These are phyloP conservation scores for Amblyteles armatorius DNA, from an alignment of 2,888 invertebrate genomes.

Conservation along the genomic window DNA sequence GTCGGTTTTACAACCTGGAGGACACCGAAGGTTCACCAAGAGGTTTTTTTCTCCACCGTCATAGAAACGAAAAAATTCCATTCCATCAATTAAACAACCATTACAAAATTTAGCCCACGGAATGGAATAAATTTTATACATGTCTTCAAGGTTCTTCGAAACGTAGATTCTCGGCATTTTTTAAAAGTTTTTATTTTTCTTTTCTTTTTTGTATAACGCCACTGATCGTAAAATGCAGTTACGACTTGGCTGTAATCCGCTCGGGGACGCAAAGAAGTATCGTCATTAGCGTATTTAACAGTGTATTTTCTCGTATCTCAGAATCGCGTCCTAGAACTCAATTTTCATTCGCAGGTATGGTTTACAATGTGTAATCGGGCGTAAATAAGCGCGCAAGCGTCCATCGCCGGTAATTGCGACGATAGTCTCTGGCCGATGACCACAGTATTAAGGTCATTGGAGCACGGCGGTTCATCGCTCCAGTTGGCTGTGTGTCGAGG, in stretches of 20 bases:
- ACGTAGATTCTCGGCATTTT: background rate
- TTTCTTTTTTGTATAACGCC: background rate
- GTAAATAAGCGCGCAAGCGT: background rate
- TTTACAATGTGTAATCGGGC: background rate
- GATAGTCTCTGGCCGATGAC: background rate
- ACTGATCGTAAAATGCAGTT: slow-evolving; percentile 9
- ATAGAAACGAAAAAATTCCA: no score
- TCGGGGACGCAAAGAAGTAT: background rate
- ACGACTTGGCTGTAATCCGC: background rate
- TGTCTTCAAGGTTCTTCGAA: background rate
- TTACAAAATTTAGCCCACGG: no score
- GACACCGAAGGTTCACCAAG: no score
- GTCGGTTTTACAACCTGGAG: no score
- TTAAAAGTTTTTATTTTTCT: background rate
- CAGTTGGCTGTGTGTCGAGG: slow-evolving; percentile 2
- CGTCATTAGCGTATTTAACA: slow-evolving; percentile 1
- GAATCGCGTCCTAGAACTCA: slow-evolving; percentile 51
- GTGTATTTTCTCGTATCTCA: background rate
- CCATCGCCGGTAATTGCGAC: background rate
- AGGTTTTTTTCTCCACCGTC: no score
- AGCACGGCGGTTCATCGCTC: background rate
- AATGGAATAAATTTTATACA: background rate
- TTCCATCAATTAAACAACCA: no score
- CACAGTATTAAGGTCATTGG: slow-evolving; percentile 10
- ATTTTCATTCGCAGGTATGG: slow-evolving; percentile 14